phyloP scores from a whole-genome alignment of 2,888 invertebrate species.

The Yponomeuta cagnagella region DNA sequence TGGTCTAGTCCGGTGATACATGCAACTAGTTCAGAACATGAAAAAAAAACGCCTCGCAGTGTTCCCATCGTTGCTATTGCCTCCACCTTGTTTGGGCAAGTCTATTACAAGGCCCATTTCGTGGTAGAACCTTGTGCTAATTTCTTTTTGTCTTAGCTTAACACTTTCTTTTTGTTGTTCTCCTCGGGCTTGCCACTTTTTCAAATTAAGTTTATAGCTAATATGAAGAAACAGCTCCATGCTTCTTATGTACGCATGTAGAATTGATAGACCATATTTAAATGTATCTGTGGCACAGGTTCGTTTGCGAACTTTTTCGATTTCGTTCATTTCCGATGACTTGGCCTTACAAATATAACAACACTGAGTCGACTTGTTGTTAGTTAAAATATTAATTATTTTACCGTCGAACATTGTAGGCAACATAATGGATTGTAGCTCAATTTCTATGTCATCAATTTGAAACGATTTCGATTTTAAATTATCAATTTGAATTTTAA shows the following conservation, averaged over 20 bases:
- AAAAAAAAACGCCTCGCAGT: not conserved
- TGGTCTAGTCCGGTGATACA: not conserved
- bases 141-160: slow-evolving; percentile 7
- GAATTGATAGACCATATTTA: slow-evolving; percentile 17
- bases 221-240: slow-evolving; percentile 19
- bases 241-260: slow-evolving; percentile 16
- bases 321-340: slow-evolving; percentile 10
- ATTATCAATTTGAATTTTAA: not conserved
- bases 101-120: slow-evolving; percentile 10
- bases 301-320: not conserved
- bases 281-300: not conserved
- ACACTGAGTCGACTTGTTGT: not conserved
- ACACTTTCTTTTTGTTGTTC: not conserved
- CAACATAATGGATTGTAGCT: slow-evolving; percentile 7
- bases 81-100: slow-evolving; percentile 9
- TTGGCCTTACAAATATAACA: slow-evolving; percentile 10
- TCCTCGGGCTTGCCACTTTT: slow-evolving; percentile 10
- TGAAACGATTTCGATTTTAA: not conserved
- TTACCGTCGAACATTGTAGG: slow-evolving; percentile 12
- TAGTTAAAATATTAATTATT: slow-evolving; percentile 5
- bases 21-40: not conserved
- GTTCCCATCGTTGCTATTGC: slow-evolving; percentile 13
- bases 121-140: not conserved
- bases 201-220: slow-evolving; percentile 14
- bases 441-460: not conserved